Conservation (phyloP, 2,888 invertebrate genomes). For the Drosophila monieri region DNA sequence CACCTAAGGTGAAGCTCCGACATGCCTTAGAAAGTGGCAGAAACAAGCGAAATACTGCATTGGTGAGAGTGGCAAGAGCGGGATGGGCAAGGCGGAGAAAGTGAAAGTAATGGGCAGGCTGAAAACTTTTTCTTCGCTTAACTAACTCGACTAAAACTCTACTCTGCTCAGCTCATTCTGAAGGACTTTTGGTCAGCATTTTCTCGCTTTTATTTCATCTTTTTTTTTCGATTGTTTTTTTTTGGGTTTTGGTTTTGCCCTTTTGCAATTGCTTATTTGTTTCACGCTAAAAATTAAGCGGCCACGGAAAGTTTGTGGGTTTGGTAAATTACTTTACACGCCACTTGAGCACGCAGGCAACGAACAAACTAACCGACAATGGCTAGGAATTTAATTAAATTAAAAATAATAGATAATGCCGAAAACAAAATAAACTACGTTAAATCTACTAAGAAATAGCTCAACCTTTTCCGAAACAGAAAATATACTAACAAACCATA, state of each 20-base stretch:
- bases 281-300: slow-evolving; percentile 72
- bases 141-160: slow-evolving; percentile 59
- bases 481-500: not conserved
- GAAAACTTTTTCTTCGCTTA: slow-evolving; percentile 49
- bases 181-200: slow-evolving; percentile 57
- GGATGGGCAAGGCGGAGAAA: slow-evolving; percentile 32
- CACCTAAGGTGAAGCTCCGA: slow-evolving; percentile 38
- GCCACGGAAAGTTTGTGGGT: slow-evolving; percentile 50
- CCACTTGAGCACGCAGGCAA: slow-evolving; percentile 76
- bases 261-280: slow-evolving; percentile 69
- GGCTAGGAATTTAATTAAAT: slow-evolving; percentile 66
- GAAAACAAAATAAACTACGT: slow-evolving; percentile 9
- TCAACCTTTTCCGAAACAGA: not conserved
- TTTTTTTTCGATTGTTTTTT: not conserved
- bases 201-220: slow-evolving; percentile 7
- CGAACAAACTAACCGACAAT: slow-evolving; percentile 42
- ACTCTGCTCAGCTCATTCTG: slow-evolving; percentile 51
- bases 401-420: slow-evolving; percentile 49
- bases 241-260: slow-evolving; percentile 11
- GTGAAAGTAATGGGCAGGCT: slow-evolving; percentile 61
- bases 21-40: slow-evolving; percentile 35
- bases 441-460: not conserved
- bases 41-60: slow-evolving; percentile 38
- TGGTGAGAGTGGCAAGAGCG: slow-evolving; percentile 2
- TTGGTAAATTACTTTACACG: slow-evolving; percentile 74